These are phyloP conservation scores for Menidia beryllina DNA, from an alignment of 2,113 vertebrate genomes.

Conservation along the genomic window DNA sequence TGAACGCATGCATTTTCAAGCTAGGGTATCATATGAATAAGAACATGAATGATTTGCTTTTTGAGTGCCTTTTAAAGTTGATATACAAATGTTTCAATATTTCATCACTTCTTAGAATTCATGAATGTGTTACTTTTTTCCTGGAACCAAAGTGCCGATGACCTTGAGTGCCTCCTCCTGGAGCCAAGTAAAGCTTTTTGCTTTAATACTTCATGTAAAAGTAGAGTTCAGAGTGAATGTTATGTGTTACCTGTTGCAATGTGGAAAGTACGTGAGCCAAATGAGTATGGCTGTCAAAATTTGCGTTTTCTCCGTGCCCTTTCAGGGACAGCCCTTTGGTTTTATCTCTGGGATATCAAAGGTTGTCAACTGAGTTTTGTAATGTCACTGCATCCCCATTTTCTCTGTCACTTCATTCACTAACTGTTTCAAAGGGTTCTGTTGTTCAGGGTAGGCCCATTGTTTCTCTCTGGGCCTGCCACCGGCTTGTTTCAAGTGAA, in stretches of 20 bases:
- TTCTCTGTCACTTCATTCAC: slow-evolving; percentile 17
- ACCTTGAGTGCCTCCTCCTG: background rate
- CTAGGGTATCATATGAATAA: slow-evolving; percentile 23
- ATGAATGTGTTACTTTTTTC: background rate
- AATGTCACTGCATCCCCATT: slow-evolving; percentile 25
- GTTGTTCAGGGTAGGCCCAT: slow-evolving; percentile 20
- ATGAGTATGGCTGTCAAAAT: background rate
- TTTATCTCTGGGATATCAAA: slow-evolving; percentile 28
- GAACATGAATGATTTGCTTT: slow-evolving; percentile 14
- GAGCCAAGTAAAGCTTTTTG: slow-evolving; percentile 4
- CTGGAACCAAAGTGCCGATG: background rate
- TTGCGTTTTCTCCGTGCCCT: slow-evolving; percentile 15
- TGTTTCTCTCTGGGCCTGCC: slow-evolving; percentile 27
- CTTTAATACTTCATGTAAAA: background rate
- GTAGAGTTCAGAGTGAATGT: background rate
- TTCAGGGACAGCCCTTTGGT: background rate
- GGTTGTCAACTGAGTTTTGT: slow-evolving; percentile 18
- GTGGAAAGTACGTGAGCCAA: slow-evolving; percentile 5
- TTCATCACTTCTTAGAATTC: slow-evolving; percentile 2
- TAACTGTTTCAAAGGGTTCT: slow-evolving; percentile 9
- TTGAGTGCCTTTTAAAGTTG: background rate
- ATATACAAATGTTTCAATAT: background rate
- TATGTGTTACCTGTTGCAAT: slow-evolving; percentile 12
- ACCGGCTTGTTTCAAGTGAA: slow-evolving; percentile 17
- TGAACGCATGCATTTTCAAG: background rate